Evolutionary conservation across 2,888 invertebrate genomes (phyloP).

Genomic region (Lochmaea capreae): DNA sequence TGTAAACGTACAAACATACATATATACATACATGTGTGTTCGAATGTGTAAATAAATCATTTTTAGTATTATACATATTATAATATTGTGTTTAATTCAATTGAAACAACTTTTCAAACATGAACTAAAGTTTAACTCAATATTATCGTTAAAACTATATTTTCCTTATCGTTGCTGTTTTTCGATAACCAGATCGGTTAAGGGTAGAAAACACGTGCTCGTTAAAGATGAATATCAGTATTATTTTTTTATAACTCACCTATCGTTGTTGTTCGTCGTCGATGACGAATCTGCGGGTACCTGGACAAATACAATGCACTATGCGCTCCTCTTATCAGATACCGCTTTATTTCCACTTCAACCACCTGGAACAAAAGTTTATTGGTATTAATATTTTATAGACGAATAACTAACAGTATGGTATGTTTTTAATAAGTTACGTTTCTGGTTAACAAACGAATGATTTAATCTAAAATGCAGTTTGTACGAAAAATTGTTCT

Average conservation of each 20-base stretch:
- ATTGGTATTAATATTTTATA: constrained; percentile 38
- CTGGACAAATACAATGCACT: constrained; percentile 54
- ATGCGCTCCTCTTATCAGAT: constrained; percentile 52
- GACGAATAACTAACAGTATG: constrained; percentile 35
- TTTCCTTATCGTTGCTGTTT: constrained; percentile 1
- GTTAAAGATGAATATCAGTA: constrained; percentile 45
- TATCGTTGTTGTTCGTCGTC: constrained; percentile 47
- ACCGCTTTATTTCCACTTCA: constrained; percentile 42
- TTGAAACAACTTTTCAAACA: too few relatives aligned
- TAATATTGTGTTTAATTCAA: too few relatives aligned
- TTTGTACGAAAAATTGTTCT: background rate
- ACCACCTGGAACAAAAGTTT: constrained; percentile 24
- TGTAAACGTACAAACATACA: too few relatives aligned
- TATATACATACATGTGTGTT: too few relatives aligned
- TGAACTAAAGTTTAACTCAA: background rate
- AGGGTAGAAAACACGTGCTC: constrained; percentile 47
- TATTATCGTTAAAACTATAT: background rate
- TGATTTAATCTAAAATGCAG: too few relatives aligned
- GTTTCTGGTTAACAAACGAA: background rate
- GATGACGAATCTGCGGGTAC: constrained; percentile 55
- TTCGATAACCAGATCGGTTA: constrained; percentile 35
- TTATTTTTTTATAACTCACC: constrained; percentile 37
- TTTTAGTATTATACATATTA: too few relatives aligned
- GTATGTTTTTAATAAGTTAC: constrained; percentile 3
- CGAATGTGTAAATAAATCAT: too few relatives aligned